A percentile compares a stretch with the other conserved stretches of the same genome.
Conservation (phyloP, 2,113 vertebrate species). For the Pontoporia blainvillei region DNA sequence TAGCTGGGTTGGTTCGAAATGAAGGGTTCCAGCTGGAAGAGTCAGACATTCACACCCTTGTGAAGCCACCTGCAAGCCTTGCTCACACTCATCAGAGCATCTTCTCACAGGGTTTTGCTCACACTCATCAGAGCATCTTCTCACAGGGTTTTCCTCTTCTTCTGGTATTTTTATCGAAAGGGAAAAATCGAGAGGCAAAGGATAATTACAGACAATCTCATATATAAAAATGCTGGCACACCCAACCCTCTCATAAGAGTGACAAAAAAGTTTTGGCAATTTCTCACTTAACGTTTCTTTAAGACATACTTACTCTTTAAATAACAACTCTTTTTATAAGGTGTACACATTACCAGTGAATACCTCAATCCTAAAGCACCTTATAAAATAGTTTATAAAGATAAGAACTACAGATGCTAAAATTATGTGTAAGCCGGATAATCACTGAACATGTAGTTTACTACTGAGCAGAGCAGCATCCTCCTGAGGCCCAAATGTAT, state of each 20-base stretch:
- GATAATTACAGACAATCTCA: neutral
- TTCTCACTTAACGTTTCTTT: conserved; percentile 8
- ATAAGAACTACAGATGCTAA: conserved; percentile 12
- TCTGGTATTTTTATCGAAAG: neutral
- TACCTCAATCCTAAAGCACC: neutral
- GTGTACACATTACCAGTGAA: neutral
- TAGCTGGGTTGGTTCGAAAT: neutral
- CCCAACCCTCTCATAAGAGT: neutral
- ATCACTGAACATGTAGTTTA: conserved; percentile 2
- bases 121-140: neutral
- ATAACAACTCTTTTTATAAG: neutral
- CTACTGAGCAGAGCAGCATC: neutral
- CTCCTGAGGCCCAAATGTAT: neutral
- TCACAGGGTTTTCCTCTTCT: neutral
- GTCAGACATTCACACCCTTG: neutral
- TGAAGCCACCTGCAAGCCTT: neutral
- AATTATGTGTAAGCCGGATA: conserved; percentile 3
- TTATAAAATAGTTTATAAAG: neutral
- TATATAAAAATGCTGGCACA: neutral
- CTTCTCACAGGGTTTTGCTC: neutral
- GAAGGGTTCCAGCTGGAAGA: neutral
- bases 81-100: neutral
- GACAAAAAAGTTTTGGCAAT: neutral
- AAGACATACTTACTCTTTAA: neutral
- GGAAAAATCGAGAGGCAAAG: conserved; percentile 11